Evolutionary conservation across 2,888 invertebrate species (phyloP), one percentile per base, ranked within the genome.

Genomic region (Prenolepis imparis): DNA sequence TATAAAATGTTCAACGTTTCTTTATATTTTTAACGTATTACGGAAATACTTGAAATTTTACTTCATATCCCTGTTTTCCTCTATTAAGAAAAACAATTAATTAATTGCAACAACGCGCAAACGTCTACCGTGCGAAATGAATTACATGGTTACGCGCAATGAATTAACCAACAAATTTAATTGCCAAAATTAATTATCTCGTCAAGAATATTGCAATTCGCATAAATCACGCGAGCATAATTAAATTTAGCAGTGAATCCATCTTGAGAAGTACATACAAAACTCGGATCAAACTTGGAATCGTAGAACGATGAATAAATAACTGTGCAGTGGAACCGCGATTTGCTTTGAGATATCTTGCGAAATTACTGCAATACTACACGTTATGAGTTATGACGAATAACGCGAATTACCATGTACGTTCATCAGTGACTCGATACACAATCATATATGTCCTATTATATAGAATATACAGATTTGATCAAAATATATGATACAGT

Each of bases 231-330:
- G 72, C 78, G 24, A 80, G 18, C 36, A 18, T 36, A 70, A 70
- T 70, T 70, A 70, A 70, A 15, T 36, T 61, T 32, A 15, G 12
- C 36, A 36, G 11, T 11, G n/a, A 57, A 28, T 70, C 21, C 18
- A 44, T 61, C 59, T 70, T 59, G 32, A 32, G 44, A 12, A 24
- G 5, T 18, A 48, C 52, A n/a, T 44, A 44, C 44, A 32, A 68
- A 32, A 21, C 55, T 39, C 55, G 48, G n/a, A 55, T 15, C 70
- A 18, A 59, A 28, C 57, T 68, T 18, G 41, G 18, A 41, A 57
- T 67, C 41, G 67, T 78, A 59, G 18, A 59, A 44, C n/a, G 59
- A 61, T 70, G 73, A 39, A 82, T 84, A 77, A 88, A 83, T 87
- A 87, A 80, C 72, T 77, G 66, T 55, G 72, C 73, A 48, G 72